Evolutionary conservation across 2,888 invertebrate species (phyloP), one percentile per base, ranked within the genome.

Genomic region (Julus scanicus): DNA sequence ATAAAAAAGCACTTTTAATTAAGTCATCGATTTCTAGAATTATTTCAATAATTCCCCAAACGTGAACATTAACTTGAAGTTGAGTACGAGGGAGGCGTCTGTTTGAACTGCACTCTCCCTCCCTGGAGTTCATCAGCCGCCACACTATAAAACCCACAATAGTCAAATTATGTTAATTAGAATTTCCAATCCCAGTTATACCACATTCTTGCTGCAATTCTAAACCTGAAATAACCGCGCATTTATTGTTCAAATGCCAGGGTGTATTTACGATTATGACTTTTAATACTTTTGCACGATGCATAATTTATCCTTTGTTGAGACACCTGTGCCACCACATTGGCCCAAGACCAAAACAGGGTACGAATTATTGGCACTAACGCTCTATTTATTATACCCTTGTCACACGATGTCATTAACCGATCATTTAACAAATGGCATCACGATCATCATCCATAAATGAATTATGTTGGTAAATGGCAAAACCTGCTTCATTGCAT

Each of bases 91-190:
- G 29, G 9, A n/a, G 63, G 9, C 11, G 71, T 20, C 29, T 71
- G 71, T 29, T 71, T 71, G 71, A 29, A 71, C 29, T 71, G 29
- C 71, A 71, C 29, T 9, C 29, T 6, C 71, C 29, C 9, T 29
- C n/a, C 71, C 29, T 29, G 9, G 44, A 29, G 71, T 71, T 71
- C 71, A 71, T 71, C 29, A 71, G 13, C 71, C 71, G 71, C 6
- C 71, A 29, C 29, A 71, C 20, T 71, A 71, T 71, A 71, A 29
- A 71, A 29, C 29, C 71, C 71, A 29, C 71, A 71, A 71, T 2
- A 29, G 71, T 71, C 71, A 71, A 71, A 71, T 71, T 71, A 71
- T 71, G 71, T 71, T 71, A 71, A 71, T 71, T 29, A 71, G 71
- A 71, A 71, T 11, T 71, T 13, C 29, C 71, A 29, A 71, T 29